phyloP scores from a whole-genome alignment of 2,888 invertebrate genomes.

The Phengaris alcon region DNA sequence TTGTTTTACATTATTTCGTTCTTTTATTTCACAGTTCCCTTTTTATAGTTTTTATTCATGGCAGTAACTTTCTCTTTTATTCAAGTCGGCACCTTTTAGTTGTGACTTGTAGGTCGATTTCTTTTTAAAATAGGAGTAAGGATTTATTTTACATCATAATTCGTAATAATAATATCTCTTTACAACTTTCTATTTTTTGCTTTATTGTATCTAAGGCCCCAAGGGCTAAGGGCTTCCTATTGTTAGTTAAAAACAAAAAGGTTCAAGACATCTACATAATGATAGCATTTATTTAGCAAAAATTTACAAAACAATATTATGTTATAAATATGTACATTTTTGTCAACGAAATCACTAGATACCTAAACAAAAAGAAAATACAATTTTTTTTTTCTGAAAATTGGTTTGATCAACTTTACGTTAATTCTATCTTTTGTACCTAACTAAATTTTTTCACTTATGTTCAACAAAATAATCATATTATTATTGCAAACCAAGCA shows the following conservation, averaged over 20 bases:
- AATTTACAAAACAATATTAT: not conserved
- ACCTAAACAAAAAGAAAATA: too few relatives aligned
- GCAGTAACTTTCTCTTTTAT: not conserved
- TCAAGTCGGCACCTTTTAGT: not conserved
- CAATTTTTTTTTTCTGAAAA: too few relatives aligned
- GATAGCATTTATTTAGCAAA: not conserved
- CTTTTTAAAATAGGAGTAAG: not conserved
- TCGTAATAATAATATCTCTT: not conserved
- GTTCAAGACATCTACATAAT: not conserved
- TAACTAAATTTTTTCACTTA: too few relatives aligned
- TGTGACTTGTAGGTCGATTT: not conserved
- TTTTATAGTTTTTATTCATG: not conserved
- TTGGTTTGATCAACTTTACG: too few relatives aligned
- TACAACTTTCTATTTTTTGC: not conserved
- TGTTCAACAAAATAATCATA: too few relatives aligned
- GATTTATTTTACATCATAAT: not conserved
- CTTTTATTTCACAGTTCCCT: not conserved
- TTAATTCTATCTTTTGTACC: too few relatives aligned
- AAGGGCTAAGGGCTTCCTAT: too few relatives aligned
- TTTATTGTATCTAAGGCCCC: too few relatives aligned
- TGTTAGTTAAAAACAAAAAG: not conserved
- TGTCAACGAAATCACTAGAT: too few relatives aligned
- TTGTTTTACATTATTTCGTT: too few relatives aligned
- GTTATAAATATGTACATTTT: too few relatives aligned
- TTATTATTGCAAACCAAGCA: too few relatives aligned